These are phyloP conservation scores for Nymphalis urticae DNA, from an alignment of 2,888 invertebrate genomes.

Conservation along the genomic window DNA sequence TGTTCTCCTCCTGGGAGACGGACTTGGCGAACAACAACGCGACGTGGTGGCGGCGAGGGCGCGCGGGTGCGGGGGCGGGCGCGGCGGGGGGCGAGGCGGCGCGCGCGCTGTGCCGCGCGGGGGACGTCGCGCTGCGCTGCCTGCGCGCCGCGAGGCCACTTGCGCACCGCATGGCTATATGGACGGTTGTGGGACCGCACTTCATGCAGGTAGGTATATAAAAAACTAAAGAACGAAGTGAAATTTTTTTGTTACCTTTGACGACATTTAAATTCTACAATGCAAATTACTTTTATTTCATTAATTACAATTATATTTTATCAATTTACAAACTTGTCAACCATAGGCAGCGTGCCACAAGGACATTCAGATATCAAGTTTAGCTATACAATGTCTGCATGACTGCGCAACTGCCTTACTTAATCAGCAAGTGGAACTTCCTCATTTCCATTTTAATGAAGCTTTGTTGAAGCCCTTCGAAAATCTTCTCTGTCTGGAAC, in stretches of 20 bases:
- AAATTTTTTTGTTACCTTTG: neutral
- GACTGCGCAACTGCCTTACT: constrained; percentile 94
- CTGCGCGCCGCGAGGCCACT: constrained; percentile 92
- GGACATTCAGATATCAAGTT: constrained; percentile 92
- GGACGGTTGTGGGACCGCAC: constrained; percentile 96
- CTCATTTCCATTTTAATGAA: constrained; percentile 98
- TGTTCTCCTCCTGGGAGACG: constrained; percentile 65
- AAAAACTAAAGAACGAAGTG: too few relatives aligned
- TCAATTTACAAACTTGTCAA: neutral
- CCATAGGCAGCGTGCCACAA: constrained; percentile 93
- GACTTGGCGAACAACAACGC: constrained; percentile 62
- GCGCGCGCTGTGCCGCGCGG: constrained; percentile 89
- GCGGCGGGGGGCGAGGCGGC: constrained; percentile 52
- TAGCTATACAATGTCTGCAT: constrained; percentile 95
- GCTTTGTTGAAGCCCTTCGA: constrained; percentile 97
- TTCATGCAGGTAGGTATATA: constrained; percentile 88
- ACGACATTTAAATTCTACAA: neutral
- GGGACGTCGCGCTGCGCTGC: constrained; percentile 93
- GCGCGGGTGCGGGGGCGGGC: constrained; percentile 27
- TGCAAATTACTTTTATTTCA: too few relatives aligned
- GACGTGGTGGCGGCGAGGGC: constrained; percentile 54
- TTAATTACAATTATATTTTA: neutral
- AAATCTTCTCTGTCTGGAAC: constrained; percentile 94
- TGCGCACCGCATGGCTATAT: constrained; percentile 94
- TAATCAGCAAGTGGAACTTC: constrained; percentile 92